Percentiles rank a stretch among this genome's conserved stretches.
Conservation (phyloP, 1,140 invertebrate genomes). For the Cotesia chilonis region DNA sequence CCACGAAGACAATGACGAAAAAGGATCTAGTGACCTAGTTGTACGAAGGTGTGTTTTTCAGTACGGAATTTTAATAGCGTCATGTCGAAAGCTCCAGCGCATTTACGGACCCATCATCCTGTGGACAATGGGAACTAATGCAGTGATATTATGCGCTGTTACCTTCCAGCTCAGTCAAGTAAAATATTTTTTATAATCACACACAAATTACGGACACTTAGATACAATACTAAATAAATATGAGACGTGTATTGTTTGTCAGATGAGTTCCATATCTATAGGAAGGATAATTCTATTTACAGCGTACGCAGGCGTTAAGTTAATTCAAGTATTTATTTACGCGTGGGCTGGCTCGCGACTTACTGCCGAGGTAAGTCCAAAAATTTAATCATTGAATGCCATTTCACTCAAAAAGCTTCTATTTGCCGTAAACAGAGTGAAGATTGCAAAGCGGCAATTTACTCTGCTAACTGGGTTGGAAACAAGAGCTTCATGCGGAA, state of each 20-base stretch:
- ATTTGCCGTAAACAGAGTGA: conserved; percentile 36
- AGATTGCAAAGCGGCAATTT: conserved; percentile 27
- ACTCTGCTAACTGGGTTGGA: conserved; percentile 30
- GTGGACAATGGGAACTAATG: conserved; percentile 39
- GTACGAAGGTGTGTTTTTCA: conserved; percentile 33
- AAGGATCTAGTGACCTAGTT: conserved; percentile 7
- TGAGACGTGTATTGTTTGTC: neutral
- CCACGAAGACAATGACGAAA: conserved; percentile 28
- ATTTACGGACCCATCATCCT: conserved; percentile 46
- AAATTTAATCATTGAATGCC: conserved; percentile 18
- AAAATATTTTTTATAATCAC: conserved; percentile 7
- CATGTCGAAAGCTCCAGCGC: conserved; percentile 39
- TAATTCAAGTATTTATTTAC: conserved; percentile 24
- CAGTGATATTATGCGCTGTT: conserved; percentile 44
- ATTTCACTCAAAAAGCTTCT: conserved; percentile 3
- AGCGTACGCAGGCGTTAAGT: conserved; percentile 24
- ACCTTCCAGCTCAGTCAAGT: conserved; percentile 48
- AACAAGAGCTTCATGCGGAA: conserved; percentile 18
- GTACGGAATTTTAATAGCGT: conserved; percentile 34
- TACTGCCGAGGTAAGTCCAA: conserved; percentile 26
- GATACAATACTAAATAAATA: no score
- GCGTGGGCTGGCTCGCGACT: conserved; percentile 25
- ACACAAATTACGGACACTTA: neutral
- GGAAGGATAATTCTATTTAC: conserved; percentile 5
- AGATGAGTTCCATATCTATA: conserved; percentile 12